Percentiles rank a stretch among this genome's conserved stretches.
Evolutionary conservation across 2,888 invertebrate species (phyloP).

Genomic region (Microplitis deprimator): DNA sequence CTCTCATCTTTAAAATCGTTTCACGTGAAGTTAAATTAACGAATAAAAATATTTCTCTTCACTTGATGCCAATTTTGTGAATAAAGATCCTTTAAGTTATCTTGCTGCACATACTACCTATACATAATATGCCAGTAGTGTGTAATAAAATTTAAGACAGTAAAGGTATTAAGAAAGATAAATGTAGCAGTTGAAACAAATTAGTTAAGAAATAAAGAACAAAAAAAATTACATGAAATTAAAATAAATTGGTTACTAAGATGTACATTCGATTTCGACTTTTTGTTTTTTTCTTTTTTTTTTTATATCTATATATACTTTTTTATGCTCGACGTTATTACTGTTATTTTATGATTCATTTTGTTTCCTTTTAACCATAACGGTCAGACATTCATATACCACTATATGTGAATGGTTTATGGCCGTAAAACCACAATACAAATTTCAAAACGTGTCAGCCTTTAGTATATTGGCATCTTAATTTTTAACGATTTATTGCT

Average conservation of each 20-base stretch:
- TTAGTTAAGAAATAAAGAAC: constrained; percentile 36
- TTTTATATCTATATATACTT: neutral
- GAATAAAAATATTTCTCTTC: constrained; percentile 14
- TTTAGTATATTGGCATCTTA: constrained; percentile 29
- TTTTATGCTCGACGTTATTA: neutral
- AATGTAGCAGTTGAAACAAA: neutral
- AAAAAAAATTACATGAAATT: constrained; percentile 4
- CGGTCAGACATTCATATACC: neutral
- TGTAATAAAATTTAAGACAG: neutral
- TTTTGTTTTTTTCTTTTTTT: neutral
- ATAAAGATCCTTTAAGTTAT: neutral
- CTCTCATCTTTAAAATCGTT: constrained; percentile 34
- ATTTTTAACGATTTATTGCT: constrained; percentile 37
- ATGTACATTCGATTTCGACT: neutral
- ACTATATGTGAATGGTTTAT: constrained; percentile 30
- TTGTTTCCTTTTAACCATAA: constrained; percentile 28
- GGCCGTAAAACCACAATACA: constrained; percentile 34
- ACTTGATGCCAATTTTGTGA: constrained; percentile 1
- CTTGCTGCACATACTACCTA: too few relatives aligned
- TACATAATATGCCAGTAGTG: neutral
- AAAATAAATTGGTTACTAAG: neutral
- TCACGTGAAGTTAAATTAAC: constrained; percentile 14
- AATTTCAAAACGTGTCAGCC: constrained; percentile 18
- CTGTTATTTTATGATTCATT: constrained; percentile 14
- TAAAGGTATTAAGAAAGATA: neutral